These are phyloP conservation scores for Elegia similella DNA, from an alignment of 2,888 invertebrate genomes.

Conservation along the genomic window DNA sequence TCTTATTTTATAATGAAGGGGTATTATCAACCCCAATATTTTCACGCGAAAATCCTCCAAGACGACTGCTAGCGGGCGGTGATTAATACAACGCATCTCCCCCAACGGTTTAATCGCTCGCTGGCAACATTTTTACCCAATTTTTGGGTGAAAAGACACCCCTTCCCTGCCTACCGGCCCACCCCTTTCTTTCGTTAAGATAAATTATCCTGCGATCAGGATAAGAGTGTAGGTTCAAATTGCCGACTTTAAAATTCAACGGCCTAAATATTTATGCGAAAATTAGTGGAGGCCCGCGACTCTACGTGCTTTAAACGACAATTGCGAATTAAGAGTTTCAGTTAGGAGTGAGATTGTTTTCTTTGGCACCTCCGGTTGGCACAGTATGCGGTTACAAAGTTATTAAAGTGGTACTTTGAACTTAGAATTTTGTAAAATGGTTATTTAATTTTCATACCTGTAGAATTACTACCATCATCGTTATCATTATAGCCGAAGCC, in stretches of 20 bases:
- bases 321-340: slow-evolving; percentile 1
- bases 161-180: slow-evolving; percentile 48
- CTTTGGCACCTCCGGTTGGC: neutral
- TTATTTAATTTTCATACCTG: too few relatives aligned
- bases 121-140: slow-evolving; percentile 82
- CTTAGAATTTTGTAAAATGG: too few relatives aligned
- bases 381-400: too few relatives aligned
- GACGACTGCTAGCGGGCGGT: slow-evolving; percentile 75
- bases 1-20: slow-evolving; percentile 21
- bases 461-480: too few relatives aligned
- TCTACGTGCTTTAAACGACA: slow-evolving; percentile 31
- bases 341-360: neutral
- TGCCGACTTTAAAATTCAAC: slow-evolving; percentile 80
- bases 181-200: slow-evolving; percentile 82
- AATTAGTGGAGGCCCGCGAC: slow-evolving; percentile 56
- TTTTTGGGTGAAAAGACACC: slow-evolving; percentile 67
- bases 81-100: slow-evolving; percentile 82
- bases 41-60: slow-evolving; percentile 66
- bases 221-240: slow-evolving; percentile 82
- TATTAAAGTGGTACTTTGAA: too few relatives aligned
- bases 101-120: slow-evolving; percentile 79
- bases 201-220: slow-evolving; percentile 81
- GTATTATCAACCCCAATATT: slow-evolving; percentile 47
- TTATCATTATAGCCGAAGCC: too few relatives aligned
- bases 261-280: slow-evolving; percentile 72